phyloP scores from a whole-genome alignment of 2,888 invertebrate species.

The Operophtera brumata region DNA sequence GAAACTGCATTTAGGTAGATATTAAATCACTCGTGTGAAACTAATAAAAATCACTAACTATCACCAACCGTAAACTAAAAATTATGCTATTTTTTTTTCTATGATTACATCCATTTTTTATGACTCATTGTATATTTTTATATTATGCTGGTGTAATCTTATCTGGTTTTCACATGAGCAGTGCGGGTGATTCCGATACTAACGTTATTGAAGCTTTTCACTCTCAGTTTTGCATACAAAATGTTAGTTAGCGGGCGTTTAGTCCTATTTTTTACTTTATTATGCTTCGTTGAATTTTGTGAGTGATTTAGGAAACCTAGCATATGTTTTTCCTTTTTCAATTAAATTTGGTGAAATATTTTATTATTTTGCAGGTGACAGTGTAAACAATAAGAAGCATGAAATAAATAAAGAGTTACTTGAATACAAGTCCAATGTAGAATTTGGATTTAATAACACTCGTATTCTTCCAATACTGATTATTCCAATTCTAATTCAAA shows the following conservation, averaged over 20 bases:
- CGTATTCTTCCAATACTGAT: conserved; percentile 22
- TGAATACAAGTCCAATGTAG: conserved; percentile 17
- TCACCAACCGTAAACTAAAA: too few relatives aligned
- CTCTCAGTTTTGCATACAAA: conserved; percentile 17
- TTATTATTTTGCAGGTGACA: conserved; percentile 20
- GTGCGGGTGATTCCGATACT: background rate
- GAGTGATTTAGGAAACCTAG: background rate
- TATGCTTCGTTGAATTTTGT: conserved; percentile 6
- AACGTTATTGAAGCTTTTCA: background rate
- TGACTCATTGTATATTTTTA: background rate
- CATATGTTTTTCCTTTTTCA: background rate
- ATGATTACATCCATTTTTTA: background rate
- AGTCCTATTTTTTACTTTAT: conserved; percentile 4
- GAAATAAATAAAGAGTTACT: conserved; percentile 19
- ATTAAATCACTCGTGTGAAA: too few relatives aligned
- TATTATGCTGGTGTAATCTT: conserved; percentile 3
- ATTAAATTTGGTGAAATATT: background rate
- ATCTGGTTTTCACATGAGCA: conserved; percentile 13
- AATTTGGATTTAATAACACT: conserved; percentile 12
- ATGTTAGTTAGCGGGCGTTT: conserved; percentile 19
- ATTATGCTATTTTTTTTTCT: background rate
- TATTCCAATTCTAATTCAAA: conserved; percentile 24
- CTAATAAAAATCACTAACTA: too few relatives aligned
- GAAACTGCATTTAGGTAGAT: too few relatives aligned
- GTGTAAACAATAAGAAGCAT: conserved; percentile 1